Conservation (phyloP, 2,797 vertebrate species). For the Pangasius sanitwongsei region DNA sequence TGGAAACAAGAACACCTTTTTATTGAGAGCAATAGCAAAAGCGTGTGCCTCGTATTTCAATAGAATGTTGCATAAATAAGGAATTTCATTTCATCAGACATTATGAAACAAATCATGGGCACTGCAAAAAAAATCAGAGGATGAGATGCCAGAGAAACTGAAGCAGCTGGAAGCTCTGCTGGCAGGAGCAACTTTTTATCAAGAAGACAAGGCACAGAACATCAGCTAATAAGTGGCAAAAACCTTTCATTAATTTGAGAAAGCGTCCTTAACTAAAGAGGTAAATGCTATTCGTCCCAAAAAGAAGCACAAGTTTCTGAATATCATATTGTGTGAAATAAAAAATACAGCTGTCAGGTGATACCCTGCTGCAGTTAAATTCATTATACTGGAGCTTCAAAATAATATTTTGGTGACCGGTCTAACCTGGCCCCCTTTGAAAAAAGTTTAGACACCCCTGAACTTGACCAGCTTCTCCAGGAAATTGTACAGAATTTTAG, state of each 20-base stretch:
- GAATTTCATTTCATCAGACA: neutral
- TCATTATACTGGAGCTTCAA: neutral
- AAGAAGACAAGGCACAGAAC: neutral
- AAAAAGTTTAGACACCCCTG: neutral
- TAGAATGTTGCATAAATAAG: neutral
- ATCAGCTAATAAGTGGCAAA: neutral
- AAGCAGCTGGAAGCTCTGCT: constrained; percentile 15
- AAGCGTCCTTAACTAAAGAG: neutral
- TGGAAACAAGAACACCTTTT: neutral
- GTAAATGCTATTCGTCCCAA: neutral
- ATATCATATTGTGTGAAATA: neutral
- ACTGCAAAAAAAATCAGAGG: neutral
- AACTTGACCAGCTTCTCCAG: neutral
- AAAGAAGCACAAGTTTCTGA: neutral
- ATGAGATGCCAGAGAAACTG: neutral
- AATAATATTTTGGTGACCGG: neutral
- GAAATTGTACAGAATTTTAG: neutral
- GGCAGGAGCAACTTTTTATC: neutral
- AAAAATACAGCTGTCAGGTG: too few species aligned
- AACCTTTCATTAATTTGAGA: neutral
- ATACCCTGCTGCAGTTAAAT: neutral
- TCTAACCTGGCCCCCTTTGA: neutral
- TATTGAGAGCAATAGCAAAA: neutral
- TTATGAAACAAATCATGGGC: neutral
- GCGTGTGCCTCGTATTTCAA: too few species aligned